These are phyloP conservation scores for Bufo gargarizans DNA, from an alignment of 2,113 vertebrate genomes.

Conservation along the genomic window DNA sequence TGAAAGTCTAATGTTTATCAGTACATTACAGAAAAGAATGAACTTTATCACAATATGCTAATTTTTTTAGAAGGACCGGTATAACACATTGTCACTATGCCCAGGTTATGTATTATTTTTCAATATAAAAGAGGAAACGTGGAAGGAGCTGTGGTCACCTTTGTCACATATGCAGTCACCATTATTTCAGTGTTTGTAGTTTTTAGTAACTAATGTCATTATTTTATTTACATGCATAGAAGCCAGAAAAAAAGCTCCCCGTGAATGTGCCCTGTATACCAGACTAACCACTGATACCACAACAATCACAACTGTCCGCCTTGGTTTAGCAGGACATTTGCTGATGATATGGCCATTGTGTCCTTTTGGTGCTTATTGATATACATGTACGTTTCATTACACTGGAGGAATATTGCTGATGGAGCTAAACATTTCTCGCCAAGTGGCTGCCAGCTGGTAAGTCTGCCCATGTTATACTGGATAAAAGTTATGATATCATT, in stretches of 20 bases:
- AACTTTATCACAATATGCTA: too few species aligned
- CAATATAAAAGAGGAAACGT: not conserved
- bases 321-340: constrained; percentile 63
- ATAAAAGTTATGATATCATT: not conserved
- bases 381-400: constrained; percentile 66
- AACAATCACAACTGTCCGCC: not conserved
- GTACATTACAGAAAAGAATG: too few species aligned
- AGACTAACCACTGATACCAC: not conserved
- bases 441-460: constrained; percentile 68
- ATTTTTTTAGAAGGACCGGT: too few species aligned
- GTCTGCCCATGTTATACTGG: constrained; percentile 56
- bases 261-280: not conserved
- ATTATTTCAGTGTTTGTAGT: not conserved
- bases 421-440: constrained; percentile 56
- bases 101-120: too few species aligned
- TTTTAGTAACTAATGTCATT: not conserved
- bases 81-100: too few species aligned
- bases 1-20: too few species aligned
- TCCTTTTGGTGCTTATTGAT: constrained; percentile 68
- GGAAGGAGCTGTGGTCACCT: not conserved
- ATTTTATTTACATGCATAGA: not conserved
- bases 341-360: constrained; percentile 73
- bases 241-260: not conserved
- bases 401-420: constrained; percentile 60
- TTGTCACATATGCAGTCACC: not conserved